Evolutionary conservation across 1,140 invertebrate genomes (phyloP).

Genomic region (Saccostrea cuccullata): DNA sequence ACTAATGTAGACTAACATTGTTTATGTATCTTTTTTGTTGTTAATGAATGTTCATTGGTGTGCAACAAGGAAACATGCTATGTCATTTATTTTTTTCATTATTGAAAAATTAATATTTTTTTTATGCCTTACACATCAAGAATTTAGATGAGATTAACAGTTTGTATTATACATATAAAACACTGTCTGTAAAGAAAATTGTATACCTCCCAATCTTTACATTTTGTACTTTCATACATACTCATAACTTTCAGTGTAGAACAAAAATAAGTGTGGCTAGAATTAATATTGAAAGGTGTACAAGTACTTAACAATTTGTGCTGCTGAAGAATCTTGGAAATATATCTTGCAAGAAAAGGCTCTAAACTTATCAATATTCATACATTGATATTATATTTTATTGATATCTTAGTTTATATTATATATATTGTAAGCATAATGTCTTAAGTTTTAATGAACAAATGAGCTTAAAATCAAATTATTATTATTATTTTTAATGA

Average conservation of each 20-base stretch:
- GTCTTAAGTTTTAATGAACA: background rate
- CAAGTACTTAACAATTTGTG: conserved; percentile 1
- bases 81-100: conserved; percentile 26
- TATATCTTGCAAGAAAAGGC: background rate
- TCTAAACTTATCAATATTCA: background rate
- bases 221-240: background rate
- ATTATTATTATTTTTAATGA: background rate
- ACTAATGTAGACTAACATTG: conserved; percentile 37
- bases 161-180: conserved; percentile 21
- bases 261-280: background rate
- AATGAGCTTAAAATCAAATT: conserved; percentile 32
- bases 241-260: background rate
- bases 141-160: conserved; percentile 34
- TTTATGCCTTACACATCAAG: conserved; percentile 29
- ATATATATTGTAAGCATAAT: conserved; percentile 23
- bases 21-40: conserved; percentile 24
- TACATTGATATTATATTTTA: background rate
- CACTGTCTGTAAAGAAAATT: conserved; percentile 7
- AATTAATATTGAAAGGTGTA: background rate
- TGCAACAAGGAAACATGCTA: conserved; percentile 24
- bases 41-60: conserved; percentile 37
- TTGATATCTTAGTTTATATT: background rate
- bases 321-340: conserved; percentile 4
- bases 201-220: background rate
- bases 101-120: conserved; percentile 3